These are phyloP conservation scores for Erannis defoliaria DNA, from an alignment of 2,888 invertebrate species.

Conservation along the genomic window DNA sequence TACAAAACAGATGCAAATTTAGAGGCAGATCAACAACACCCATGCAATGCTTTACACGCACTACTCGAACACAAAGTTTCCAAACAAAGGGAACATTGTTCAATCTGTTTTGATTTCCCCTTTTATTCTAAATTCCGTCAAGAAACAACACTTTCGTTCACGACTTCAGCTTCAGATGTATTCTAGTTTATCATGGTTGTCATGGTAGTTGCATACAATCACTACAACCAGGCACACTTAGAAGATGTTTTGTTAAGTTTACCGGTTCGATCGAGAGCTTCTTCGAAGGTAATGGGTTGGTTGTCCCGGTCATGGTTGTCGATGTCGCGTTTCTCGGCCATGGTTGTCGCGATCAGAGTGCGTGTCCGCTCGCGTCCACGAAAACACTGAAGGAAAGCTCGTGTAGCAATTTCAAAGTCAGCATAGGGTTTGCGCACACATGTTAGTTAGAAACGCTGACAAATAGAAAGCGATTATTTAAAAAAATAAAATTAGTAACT, in stretches of 20 bases:
- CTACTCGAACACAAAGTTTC: constrained; percentile 12
- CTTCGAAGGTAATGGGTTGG: constrained; percentile 64
- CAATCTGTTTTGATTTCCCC: not conserved
- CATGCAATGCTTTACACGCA: constrained; percentile 24
- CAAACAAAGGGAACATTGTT: constrained; percentile 28
- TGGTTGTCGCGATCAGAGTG: constrained; percentile 39
- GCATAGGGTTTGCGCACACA: constrained; percentile 52
- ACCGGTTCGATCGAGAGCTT: constrained; percentile 74
- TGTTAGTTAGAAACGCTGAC: constrained; percentile 18
- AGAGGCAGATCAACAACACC: constrained; percentile 2
- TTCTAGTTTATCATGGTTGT: not conserved
- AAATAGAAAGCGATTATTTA: not conserved
- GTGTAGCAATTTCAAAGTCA: constrained; percentile 66
- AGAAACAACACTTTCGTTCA: not conserved
- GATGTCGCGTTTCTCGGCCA: constrained; percentile 23
- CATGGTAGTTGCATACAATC: too few species aligned
- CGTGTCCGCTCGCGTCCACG: constrained; percentile 47
- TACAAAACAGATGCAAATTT: constrained; percentile 3
- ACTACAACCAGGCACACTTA: too few species aligned
- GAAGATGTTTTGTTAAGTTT: constrained; percentile 22
- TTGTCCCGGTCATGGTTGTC: constrained; percentile 17
- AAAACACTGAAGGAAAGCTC: constrained; percentile 67
- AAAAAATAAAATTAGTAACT: too few species aligned
- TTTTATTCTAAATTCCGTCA: not conserved
- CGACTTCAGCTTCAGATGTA: too few species aligned